Conservation (phyloP, 2,888 invertebrate species). For the Masnerella sp. region DNA sequence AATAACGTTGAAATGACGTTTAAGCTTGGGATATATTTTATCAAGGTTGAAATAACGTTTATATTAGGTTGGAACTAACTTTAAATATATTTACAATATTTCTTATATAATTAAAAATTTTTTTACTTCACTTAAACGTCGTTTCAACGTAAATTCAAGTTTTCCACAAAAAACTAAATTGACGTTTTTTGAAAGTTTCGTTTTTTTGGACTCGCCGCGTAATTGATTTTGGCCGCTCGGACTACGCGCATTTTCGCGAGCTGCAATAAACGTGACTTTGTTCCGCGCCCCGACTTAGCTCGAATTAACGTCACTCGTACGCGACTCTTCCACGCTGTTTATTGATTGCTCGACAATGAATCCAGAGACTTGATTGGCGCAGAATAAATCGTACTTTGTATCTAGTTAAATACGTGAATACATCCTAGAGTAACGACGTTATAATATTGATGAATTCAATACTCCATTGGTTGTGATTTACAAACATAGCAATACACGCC, state of each 20-base stretch:
- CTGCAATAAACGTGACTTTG: too few relatives aligned
- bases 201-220: too few relatives aligned
- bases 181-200: background rate
- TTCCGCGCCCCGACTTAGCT: too few relatives aligned
- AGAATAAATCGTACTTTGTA: conserved; percentile 33
- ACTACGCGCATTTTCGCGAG: too few relatives aligned
- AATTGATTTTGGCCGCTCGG: too few relatives aligned
- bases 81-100: too few relatives aligned
- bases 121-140: too few relatives aligned
- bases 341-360: conserved; percentile 45
- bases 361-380: conserved; percentile 35
- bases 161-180: background rate
- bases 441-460: conserved; percentile 63
- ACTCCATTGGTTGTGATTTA: conserved; percentile 77
- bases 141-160: too few relatives aligned
- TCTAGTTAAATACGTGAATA: conserved; percentile 65
- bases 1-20: background rate
- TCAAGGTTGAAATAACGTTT: background rate
- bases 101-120: too few relatives aligned
- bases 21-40: background rate
- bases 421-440: conserved; percentile 24
- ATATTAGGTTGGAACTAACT: too few relatives aligned
- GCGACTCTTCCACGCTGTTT: background rate
- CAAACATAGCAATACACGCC: conserved; percentile 72
- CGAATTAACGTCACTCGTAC: background rate